Base-by-base conservation (phyloP, 2,888 invertebrate species). In the Netelia virgata region DNA sequence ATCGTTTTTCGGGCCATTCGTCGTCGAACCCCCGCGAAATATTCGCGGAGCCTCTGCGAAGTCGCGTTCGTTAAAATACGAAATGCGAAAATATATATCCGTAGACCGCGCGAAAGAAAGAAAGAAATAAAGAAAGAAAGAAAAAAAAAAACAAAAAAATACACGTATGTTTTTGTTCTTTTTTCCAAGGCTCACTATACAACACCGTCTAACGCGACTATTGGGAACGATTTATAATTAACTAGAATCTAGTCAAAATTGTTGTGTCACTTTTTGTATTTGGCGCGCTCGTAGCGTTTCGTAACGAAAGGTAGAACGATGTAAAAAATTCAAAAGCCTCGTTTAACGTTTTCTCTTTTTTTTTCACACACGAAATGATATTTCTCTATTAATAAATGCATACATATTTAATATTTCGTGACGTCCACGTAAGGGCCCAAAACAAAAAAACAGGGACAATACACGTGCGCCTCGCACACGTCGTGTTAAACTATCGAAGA, bases 181-280 rank as follows among this genome's bases (percentile, higher is more conserved):
- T 76, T 50, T 57, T 74, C 61, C 64, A 36, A 61, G 66, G 11
- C 23, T 18, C 64, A 64, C 64, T 66, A 68, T 20, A 57, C 41
- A 18, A 72, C 78, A 72, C 72, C 82, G 77, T 80, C 84, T 78
- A 82, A 85, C 72, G 55, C 79, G 83, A 86, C 85, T 72, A 83
- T 86, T 85, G 86, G 86, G 78, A 85, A 85, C 86, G 86, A 87
- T 47, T 47, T 74, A 80, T 83, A 61, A 70, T 77, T 82, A 85
- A 88, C 88, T 88, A 89, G 88, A 89, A 88, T 91, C 91, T 91
- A 91, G 91, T 91, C 90, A 91, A 91, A 91, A 91, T 91, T 90
- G 83, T 90, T 90, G 86, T 89, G 85, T 90, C 88, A 87, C 87
- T 88, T 88, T 86, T 83, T 77, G 66, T 84, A 47, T 69, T 69